Evolutionary conservation across 2,797 vertebrate species (phyloP), one percentile per base, ranked within the genome.

Genomic region (Yasuhikotakia modesta): DNA sequence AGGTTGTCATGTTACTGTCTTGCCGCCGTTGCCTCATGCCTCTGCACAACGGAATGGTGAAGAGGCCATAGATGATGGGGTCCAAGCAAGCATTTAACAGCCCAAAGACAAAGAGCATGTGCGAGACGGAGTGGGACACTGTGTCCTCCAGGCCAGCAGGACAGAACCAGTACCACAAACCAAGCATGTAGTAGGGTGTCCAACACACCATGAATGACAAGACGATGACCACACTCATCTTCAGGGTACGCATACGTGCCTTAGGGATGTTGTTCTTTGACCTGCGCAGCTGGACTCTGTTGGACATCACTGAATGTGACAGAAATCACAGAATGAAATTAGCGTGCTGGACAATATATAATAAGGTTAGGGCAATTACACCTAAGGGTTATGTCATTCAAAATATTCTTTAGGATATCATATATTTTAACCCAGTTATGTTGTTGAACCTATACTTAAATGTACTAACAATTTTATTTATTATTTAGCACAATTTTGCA

Each of bases 111-210:
- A 98, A 97, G 74, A 98, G 92, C 81, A 98, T 93, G 27, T 98
- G 96, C 60, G 94, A 93, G 35, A 96, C 89, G 0, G 95, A 95
- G 0, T 95, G 95, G 0, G 95, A 95, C 43, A 98, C 91, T 0
- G 86, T 92, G 70, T 92, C 90, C 88, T 95, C 91, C 93, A 97
- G 90, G 77, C 89, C 88, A 0, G 89, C 90, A 0, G 96, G 96
- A 52, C 94, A 95, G 87, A 98, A 93, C 96, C 96, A 98, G 77
- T 98, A 95, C 97, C 97, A 98, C 68, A 98, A 90, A 48, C 97
- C 97, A 43, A 98, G 91, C 79, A 96, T 88, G 80, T 97, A 97
- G 88, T 98, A 98, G 0, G 97, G 96, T 0, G 95, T 96, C 61
- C 96, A 98, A 91, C 96, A 98, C 82, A 98, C 81, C 73, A 95